Evolutionary conservation across 2,888 invertebrate genomes (phyloP), one percentile per base, ranked within the genome.

Genomic region (Hypselothyrea guttata): DNA sequence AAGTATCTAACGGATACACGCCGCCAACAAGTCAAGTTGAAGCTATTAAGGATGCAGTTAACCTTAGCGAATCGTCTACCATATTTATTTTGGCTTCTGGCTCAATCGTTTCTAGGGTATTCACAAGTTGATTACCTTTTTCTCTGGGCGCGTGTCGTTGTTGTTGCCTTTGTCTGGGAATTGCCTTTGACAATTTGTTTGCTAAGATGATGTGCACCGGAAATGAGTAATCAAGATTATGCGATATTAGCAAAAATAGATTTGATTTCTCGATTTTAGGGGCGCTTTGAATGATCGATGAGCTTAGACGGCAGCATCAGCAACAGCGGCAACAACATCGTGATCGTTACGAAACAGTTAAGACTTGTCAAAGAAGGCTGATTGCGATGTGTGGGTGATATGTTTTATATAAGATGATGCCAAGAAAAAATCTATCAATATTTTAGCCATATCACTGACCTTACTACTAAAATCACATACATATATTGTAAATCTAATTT

Each of bases 211-310:
- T 75, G 73, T 70, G 75, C 81, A 66, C 76, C 79, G 79, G 79
- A 81, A 81, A 81, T 81, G 82, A 82, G 75, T 84, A 82, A 81
- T 81, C 82, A 81, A 84, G 84, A 81, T 81, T 79, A 71, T 83
- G 74, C 60, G 81, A 83, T 78, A 83, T 78, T 78, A 76, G 78
- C 78, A 66, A 79, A 78, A 83, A 79, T 66, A 75, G 71, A 77
- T 75, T 83, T 70, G 83, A 79, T 76, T 83, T 78, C 73, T 83
- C 67, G 83, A 79, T 76, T 83, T 78, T 79, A 71, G 64, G 74
- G 55, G 57, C 60, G 65, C 72, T 67, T 67, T 61, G 44, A 58
- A 73, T 77, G 77, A 78, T 78, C 73, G 78, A 78, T 83, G 78
- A 66, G 71, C 52, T 64, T 68, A 71, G 62, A 72, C 70, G 72